phyloP scores from a whole-genome alignment of 2,888 invertebrate species.

The Acanthosoma haemorrhoidale region DNA sequence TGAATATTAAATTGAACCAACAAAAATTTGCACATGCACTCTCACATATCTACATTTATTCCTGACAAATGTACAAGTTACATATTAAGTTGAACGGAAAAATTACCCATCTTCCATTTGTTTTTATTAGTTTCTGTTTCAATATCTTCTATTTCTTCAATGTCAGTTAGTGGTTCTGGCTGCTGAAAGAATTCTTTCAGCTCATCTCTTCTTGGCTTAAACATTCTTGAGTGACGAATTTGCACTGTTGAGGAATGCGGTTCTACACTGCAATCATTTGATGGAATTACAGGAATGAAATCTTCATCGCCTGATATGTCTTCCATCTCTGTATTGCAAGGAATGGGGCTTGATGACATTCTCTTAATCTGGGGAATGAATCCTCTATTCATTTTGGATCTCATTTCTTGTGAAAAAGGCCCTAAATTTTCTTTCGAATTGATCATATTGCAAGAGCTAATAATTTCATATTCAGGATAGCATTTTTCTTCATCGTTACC shows the following conservation, averaged over 20 bases:
- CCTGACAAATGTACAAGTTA: too few relatives aligned
- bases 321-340: constrained; percentile 39
- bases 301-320: constrained; percentile 46
- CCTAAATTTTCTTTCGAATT: constrained; percentile 44
- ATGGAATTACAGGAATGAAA: constrained; percentile 45
- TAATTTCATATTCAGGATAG: constrained; percentile 16
- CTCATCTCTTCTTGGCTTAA: constrained; percentile 51
- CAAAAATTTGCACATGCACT: too few relatives aligned
- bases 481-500: constrained; percentile 41
- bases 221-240: constrained; percentile 48
- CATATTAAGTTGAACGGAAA: background rate
- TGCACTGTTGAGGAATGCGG: constrained; percentile 48
- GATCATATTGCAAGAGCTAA: constrained; percentile 40
- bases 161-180: constrained; percentile 51
- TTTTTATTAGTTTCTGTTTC: background rate
- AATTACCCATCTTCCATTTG: background rate
- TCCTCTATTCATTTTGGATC: constrained; percentile 10
- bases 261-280: constrained; percentile 39
- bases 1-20: too few relatives aligned
- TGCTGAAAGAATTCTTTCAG: constrained; percentile 50
- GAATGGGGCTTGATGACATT: constrained; percentile 32
- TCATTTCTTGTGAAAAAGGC: constrained; percentile 31
- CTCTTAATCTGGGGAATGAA: constrained; percentile 37
- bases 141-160: constrained; percentile 48
- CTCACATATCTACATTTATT: too few relatives aligned